Conservation (phyloP, 1,140 invertebrate genomes). For the Macrostomum lignano region DNA sequence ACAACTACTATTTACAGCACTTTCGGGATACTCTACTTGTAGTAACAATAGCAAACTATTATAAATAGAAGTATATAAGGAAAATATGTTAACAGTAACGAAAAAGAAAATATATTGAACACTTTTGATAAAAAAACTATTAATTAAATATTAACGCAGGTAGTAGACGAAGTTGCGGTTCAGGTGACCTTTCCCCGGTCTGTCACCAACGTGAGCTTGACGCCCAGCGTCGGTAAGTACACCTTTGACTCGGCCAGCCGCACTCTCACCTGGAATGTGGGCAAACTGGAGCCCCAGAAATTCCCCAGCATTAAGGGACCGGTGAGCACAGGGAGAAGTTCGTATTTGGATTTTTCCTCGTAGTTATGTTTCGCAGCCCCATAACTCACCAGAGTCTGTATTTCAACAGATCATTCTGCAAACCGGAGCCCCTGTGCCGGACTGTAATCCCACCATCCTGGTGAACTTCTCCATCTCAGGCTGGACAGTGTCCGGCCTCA, state of each 20-base stretch:
- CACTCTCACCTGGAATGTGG: constrained; percentile 75
- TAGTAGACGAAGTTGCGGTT: constrained; percentile 50
- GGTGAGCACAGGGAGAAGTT: constrained; percentile 35
- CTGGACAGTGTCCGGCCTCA: constrained; percentile 75
- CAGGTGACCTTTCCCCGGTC: constrained; percentile 94
- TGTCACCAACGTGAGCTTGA: constrained; percentile 71
- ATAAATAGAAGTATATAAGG: too few relatives aligned
- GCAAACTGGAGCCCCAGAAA: constrained; percentile 67
- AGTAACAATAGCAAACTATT: too few relatives aligned
- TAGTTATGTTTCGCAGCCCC: too few relatives aligned
- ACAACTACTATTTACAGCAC: too few relatives aligned
- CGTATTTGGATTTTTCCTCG: too few relatives aligned
- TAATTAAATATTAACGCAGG: constrained; percentile 10
- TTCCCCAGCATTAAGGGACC: constrained; percentile 71
- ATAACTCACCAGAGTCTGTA: constrained; percentile 7
- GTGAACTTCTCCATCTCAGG: constrained; percentile 75
- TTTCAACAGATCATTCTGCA: constrained; percentile 37
- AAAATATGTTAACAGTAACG: too few relatives aligned
- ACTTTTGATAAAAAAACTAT: too few relatives aligned
- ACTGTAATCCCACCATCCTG: constrained; percentile 40
- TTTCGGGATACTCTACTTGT: too few relatives aligned
- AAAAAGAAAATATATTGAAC: too few relatives aligned
- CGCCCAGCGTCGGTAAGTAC: constrained; percentile 64
- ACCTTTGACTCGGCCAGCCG: constrained; percentile 87
- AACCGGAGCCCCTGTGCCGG: constrained; percentile 33